Evolutionary conservation across 2,797 vertebrate species (phyloP).

Genomic region (Bucorvus abyssinicus): DNA sequence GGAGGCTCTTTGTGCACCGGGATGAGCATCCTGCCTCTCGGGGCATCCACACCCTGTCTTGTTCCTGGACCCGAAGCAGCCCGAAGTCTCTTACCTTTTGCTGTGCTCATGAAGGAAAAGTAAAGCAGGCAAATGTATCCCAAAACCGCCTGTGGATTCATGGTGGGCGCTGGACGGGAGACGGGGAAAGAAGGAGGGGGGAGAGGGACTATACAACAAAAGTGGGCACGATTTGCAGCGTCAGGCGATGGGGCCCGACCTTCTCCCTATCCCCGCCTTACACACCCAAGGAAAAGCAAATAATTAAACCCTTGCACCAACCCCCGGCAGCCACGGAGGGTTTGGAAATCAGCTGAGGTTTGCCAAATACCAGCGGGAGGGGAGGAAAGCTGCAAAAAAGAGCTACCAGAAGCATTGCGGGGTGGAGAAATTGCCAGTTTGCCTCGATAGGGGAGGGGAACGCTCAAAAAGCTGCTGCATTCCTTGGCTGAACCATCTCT

Average conservation of each 20-base stretch:
- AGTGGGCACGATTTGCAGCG: neutral
- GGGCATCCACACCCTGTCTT: accelerated
- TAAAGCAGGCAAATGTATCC: conserved; percentile 13
- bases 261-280: neutral
- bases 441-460: neutral
- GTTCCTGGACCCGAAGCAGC: neutral
- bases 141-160: neutral
- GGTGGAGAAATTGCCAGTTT: neutral
- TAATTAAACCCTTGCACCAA: conserved; percentile 48
- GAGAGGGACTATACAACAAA: neutral
- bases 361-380: neutral
- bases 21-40: neutral
- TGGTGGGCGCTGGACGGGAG: neutral
- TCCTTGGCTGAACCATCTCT: neutral
- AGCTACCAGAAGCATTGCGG: neutral
- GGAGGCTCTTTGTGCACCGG: neutral
- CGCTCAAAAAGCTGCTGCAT: neutral
- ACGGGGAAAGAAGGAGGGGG: neutral
- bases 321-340: neutral
- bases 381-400: neutral
- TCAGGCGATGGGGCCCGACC: neutral
- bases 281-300: conserved; percentile 31
- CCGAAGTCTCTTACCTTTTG: conserved; percentile 48
- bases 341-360: conserved; percentile 28
- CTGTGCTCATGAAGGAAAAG: neutral